A percentile compares a stretch with the other conserved stretches of the same genome.
Evolutionary conservation across 2,888 invertebrate species (phyloP).

Genomic region (Dasysyrphus albostriatus): DNA sequence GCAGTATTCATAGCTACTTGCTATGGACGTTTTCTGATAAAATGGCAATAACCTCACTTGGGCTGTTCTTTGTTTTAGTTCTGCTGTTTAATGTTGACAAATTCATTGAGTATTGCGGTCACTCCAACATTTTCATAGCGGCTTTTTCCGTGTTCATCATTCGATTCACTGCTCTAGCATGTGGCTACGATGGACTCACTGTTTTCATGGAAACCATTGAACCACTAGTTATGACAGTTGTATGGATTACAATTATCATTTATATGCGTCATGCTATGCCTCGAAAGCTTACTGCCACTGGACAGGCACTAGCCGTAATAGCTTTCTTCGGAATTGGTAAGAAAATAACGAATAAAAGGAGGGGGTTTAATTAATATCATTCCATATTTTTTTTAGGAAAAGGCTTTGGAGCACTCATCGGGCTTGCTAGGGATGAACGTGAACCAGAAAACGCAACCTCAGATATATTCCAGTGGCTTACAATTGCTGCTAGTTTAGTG

Average conservation of each 20-base stretch:
- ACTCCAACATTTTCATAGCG: constrained; percentile 92
- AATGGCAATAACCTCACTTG: constrained; percentile 78
- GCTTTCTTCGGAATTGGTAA: constrained; percentile 91
- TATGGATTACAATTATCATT: constrained; percentile 91
- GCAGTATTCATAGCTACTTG: constrained; percentile 91
- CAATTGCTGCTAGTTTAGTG: constrained; percentile 87
- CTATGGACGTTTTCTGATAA: constrained; percentile 86
- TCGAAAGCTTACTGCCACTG: constrained; percentile 90
- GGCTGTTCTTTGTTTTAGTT: constrained; percentile 79
- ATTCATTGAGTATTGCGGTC: constrained; percentile 92
- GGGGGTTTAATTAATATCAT: not conserved
- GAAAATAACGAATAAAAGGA: constrained; percentile 44
- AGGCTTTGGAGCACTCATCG: constrained; percentile 89
- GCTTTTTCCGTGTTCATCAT: constrained; percentile 93
- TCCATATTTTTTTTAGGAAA: constrained; percentile 86
- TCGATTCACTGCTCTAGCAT: constrained; percentile 87
- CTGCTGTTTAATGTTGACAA: constrained; percentile 88
- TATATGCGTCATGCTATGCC: constrained; percentile 93
- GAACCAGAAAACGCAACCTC: constrained; percentile 77
- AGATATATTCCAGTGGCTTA: constrained; percentile 87
- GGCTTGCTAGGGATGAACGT: constrained; percentile 84
- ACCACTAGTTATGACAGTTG: constrained; percentile 90
- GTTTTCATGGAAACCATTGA: constrained; percentile 89
- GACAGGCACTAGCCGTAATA: constrained; percentile 91
- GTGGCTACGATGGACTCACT: constrained; percentile 86